Base-by-base conservation (phyloP, 2,113 vertebrate genomes). In the Monopterus albus region DNA sequence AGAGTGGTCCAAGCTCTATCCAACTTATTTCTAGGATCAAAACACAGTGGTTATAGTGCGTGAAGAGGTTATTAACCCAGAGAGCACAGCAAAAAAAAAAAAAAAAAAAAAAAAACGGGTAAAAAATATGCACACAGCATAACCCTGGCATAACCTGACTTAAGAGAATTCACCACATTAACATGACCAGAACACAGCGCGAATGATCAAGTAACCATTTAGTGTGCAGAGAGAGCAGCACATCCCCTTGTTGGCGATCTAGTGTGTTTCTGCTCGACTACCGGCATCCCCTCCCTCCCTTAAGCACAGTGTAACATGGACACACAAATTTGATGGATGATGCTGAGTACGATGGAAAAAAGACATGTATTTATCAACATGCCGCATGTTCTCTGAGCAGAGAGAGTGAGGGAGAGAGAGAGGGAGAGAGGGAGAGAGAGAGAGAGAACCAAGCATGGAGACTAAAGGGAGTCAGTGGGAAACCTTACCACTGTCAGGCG, bases 401-500 rank as follows among this genome's bases (percentile, higher is more conserved):
- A 56, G 10, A 25, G 57, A 9, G 47, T 60, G 70, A 58, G 55
- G 52, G 66, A 25, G 57, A 9, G 47, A 64, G 70, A 58, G 55
- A 57, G 66, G 78, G 82, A 80, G 81, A 53, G 68, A 75, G 72
- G 33, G 63, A 75, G 72, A 78, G 67, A 70, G 59, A 46, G 65
- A 74, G 81, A 83, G 78, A 79, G 58, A 69, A 80, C 65, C 74
- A 87, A 74, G 60, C 66, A 77, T 39, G 62, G 70, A 75, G 73
- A 73, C 78, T 67, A 70, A 50, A 74, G 72, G 77, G 76, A 83
- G 77, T 85, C 83, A 80, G 69, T 83, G 79, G 78, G 81, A 89
- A 85, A 89, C 90, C 90, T 87, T 81, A 82, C 82, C 79, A 87
- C 87, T 91, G 91, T 88, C 90, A 92, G 82, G 72, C 84, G 79